Base-by-base conservation (phyloP, 2,888 invertebrate genomes). In the Bursaphelenchus okinawaensis region DNA sequence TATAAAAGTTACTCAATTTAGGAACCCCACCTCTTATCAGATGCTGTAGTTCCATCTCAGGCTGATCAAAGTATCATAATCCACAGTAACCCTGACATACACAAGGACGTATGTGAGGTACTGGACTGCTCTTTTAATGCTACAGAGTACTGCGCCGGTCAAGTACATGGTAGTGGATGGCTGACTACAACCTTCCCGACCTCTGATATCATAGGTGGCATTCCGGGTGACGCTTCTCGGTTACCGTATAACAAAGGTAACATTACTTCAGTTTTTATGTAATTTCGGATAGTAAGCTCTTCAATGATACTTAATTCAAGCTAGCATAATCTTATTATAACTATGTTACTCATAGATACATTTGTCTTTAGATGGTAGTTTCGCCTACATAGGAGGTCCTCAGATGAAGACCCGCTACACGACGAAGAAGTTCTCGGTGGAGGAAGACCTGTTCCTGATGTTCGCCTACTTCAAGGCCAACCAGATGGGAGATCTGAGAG, bases 391-490 rank as follows among this genome's bases (percentile, higher is more conserved):
- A 20, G 58, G 64, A 4, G 79, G 79, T 8, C 80, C 79, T 7
- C 66, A 70, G 28, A 19, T 56, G 16, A 63, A 65, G 23, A 63
- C 74, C 22, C 67, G 76, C 1, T 68, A 80, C 20, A 65, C 65
- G 27, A 80, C 79, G 4, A 65, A 69, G 1, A 65, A 75, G n/a
- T 80, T 80, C 62, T 50, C 58, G 7, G 65, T 80, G 26, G 70
- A 69, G 24, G 62, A 70, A 28, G 60, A 74, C 22, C 71, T 72
- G 19, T 73, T 71, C 29, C 69, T 80, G n/a, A 72, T 79, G 8
- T 80, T 80, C 55, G 76, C 76, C 4, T 80, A 77, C 56, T 75
- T 79, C 63, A 80, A 80, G 61, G 76, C 70, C 6, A 27, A 50
- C 28, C 68, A 55, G 19, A 50, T 51, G 12, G 63, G 63, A 1